Conservation (phyloP, 2,888 invertebrate species). For the Drosophila mayaguana region DNA sequence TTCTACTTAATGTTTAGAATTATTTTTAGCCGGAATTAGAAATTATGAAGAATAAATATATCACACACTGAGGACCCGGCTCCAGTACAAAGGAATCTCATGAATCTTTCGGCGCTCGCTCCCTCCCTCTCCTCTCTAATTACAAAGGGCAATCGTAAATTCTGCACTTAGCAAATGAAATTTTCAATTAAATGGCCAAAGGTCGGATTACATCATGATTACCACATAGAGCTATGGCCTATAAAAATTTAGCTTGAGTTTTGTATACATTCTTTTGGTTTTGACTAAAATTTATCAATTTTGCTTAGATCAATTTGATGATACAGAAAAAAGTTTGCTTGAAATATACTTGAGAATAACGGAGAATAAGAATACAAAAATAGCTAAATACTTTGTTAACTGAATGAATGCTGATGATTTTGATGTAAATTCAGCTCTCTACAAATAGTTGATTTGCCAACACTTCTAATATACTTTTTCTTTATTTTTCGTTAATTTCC, state of each 20-base stretch:
- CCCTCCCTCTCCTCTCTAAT: conserved; percentile 43
- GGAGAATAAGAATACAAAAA: too few species aligned
- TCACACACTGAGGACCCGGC: conserved; percentile 56
- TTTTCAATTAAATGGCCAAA: conserved; percentile 38
- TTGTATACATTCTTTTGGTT: not conserved
- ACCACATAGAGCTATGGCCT: not conserved
- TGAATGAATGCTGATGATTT: too few species aligned
- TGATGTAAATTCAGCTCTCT: too few species aligned
- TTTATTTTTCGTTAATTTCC: not conserved
- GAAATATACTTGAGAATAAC: too few species aligned
- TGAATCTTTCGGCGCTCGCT: conserved; percentile 32
- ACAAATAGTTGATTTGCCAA: too few species aligned
- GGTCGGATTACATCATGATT: conserved; percentile 5
- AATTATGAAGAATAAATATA: conserved; percentile 81
- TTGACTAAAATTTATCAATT: too few species aligned
- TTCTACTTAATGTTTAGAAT: conserved; percentile 84
- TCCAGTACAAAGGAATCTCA: conserved; percentile 47
- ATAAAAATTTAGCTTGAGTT: not conserved
- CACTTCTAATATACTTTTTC: not conserved
- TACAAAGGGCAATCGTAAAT: conserved; percentile 66
- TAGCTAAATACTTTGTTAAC: too few species aligned
- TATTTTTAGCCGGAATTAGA: conserved; percentile 79
- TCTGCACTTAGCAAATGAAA: conserved; percentile 68
- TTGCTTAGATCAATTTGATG: not conserved
- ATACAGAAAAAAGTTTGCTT: not conserved